Base-by-base conservation (phyloP, 2,113 vertebrate genomes). In the Caloenas nicobarica region DNA sequence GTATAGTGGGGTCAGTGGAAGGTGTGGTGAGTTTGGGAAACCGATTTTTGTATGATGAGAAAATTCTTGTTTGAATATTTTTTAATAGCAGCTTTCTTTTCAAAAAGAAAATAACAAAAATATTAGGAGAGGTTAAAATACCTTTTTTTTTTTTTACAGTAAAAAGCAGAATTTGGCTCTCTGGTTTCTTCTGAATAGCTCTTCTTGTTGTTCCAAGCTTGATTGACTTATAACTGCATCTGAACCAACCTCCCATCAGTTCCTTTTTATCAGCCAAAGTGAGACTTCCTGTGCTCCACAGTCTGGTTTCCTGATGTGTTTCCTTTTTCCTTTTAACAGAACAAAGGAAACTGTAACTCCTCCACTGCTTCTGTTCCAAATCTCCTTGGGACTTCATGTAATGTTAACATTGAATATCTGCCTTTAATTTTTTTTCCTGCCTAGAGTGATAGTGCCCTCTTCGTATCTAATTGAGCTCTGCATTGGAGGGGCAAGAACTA, bases 291-390 rank as follows among this genome's bases (percentile, higher is more conserved):
- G 99, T 97, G 98, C 98, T 97, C 98, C 98, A 96, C 98, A 98
- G 99, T 98, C 98, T 98, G 97, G 98, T 98, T 99, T 99, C 99
- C 99, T 99, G 98, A 98, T 99, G 98, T 98, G 98, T 99, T 99
- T 99, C 99, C 99, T 98, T 98, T 99, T 99, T 98, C 99, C 98
- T 98, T 97, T 96, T 98, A 96, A 98, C 97, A 97, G 98, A 99
- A 99, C 98, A 99, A 99, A 99, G 98, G 98, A 98, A 99, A 94
- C 97, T 90, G 98, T 98, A 98, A 96, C 96, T 98, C 95, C 96
- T 97, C 77, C 0, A 3, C 91, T 89, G 96, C 95, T 96, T 96
- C 96, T 93, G 93, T 91, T 97, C 97, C 96, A 96, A 96, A 88
- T 97, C 97, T 98, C 97, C 87, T 91, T 87, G 96, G 95, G 95